Evolutionary conservation across 2,888 invertebrate species (phyloP).

Genomic region (Parnassius apollo): DNA sequence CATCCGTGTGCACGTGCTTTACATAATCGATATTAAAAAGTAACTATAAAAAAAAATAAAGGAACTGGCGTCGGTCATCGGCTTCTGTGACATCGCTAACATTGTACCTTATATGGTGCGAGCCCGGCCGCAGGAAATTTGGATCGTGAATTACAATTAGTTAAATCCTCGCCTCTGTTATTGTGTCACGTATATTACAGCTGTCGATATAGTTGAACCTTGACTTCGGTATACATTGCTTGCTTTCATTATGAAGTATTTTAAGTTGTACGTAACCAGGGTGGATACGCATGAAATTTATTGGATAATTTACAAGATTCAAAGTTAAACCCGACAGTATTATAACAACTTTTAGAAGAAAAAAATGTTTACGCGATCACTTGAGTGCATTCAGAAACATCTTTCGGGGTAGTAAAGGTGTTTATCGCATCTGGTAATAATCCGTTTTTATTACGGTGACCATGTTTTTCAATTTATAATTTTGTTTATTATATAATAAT

Average conservation of each 20-base stretch:
- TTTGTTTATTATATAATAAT: too few species aligned
- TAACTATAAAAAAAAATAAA: slow-evolving; percentile 2
- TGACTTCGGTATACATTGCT: neutral
- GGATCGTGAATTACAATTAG: slow-evolving; percentile 39
- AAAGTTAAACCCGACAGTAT: too few species aligned
- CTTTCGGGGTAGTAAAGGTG: slow-evolving; percentile 56
- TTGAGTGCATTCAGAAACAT: slow-evolving; percentile 35
- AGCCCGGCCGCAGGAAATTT: slow-evolving; percentile 33
- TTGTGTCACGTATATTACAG: slow-evolving; percentile 18
- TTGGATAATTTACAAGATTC: too few species aligned
- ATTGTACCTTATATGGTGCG: slow-evolving; percentile 41
- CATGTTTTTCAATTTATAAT: neutral
- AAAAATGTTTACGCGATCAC: slow-evolving; percentile 13
- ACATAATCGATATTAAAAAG: slow-evolving; percentile 2
- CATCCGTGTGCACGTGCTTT: neutral
- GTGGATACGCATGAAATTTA: too few species aligned
- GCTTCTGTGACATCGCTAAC: slow-evolving; percentile 12
- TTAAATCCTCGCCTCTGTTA: slow-evolving; percentile 29
- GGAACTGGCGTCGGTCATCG: slow-evolving; percentile 18
- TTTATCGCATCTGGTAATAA: slow-evolving; percentile 62
- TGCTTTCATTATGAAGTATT: neutral
- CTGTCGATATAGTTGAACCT: neutral
- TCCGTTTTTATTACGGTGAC: slow-evolving; percentile 35
- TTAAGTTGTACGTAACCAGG: too few species aligned
- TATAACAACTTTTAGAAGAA: slow-evolving; percentile 1